Evolutionary conservation across 2,113 vertebrate species (phyloP).

Genomic region (Globicephala melas): DNA sequence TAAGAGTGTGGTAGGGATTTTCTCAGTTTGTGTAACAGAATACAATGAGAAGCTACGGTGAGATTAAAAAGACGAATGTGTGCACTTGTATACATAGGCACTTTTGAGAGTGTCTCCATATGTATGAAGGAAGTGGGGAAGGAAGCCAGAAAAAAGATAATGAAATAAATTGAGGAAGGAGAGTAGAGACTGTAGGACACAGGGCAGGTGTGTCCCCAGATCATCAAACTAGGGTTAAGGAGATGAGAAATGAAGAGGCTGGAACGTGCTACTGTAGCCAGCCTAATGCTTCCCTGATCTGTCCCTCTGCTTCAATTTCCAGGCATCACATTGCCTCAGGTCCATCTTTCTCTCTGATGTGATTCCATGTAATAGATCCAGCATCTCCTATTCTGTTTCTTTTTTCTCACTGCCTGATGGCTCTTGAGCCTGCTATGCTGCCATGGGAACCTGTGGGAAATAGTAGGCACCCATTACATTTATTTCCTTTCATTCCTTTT

Average conservation of each 20-base stretch:
- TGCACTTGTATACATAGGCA: not conserved
- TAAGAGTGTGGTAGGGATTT: not conserved
- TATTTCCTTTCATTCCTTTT: slow-evolving; percentile 60
- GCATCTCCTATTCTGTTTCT: slow-evolving; percentile 48
- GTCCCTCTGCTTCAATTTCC: not conserved
- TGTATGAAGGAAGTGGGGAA: not conserved
- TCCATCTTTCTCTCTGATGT: slow-evolving; percentile 62
- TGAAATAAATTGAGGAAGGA: not conserved
- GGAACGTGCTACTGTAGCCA: not conserved
- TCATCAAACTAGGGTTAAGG: not conserved
- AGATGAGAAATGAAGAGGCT: not conserved
- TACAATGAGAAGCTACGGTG: not conserved
- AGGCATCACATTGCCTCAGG: slow-evolving; percentile 17
- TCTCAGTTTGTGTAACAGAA: not conserved
- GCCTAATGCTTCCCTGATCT: not conserved
- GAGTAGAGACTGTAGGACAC: not conserved
- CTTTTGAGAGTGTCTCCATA: not conserved
- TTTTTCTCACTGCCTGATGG: slow-evolving; percentile 63
- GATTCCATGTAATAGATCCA: slow-evolving; percentile 57
- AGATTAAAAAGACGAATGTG: not conserved
- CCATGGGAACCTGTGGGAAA: slow-evolving; percentile 77
- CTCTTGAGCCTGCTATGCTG: slow-evolving; percentile 75
- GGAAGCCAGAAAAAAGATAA: not conserved
- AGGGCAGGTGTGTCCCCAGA: not conserved
- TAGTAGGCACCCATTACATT: slow-evolving; percentile 22